Evolutionary conservation across 1,140 invertebrate species (phyloP).

Genomic region (Patella vulgata): DNA sequence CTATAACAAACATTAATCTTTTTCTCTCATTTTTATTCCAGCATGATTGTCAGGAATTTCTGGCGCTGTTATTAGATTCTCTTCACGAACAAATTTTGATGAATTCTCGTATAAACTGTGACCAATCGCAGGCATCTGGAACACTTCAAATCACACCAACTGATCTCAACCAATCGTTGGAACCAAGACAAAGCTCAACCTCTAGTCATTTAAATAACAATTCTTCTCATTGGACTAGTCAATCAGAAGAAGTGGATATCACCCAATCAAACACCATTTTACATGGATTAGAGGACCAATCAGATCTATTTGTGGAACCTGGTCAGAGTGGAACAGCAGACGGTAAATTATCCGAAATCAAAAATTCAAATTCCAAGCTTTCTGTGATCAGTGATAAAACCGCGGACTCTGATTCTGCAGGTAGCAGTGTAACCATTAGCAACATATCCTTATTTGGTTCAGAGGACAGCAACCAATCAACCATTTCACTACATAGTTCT

Average conservation of each 20-base stretch:
- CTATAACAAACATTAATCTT: not conserved
- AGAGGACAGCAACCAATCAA: slow-evolving; percentile 56
- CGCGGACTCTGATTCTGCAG: slow-evolving; percentile 3
- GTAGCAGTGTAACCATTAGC: slow-evolving; percentile 7
- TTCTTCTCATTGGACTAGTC: too few species aligned
- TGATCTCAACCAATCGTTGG: slow-evolving; percentile 22
- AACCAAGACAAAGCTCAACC: not conserved
- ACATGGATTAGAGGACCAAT: not conserved
- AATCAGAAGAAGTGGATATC: too few species aligned
- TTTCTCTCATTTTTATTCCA: slow-evolving; percentile 53
- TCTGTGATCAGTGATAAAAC: not conserved
- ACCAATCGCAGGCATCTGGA: slow-evolving; percentile 22
- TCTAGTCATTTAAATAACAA: too few species aligned
- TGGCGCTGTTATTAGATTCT: slow-evolving; percentile 75
- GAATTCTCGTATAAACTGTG: slow-evolving; percentile 55
- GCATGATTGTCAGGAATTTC: slow-evolving; percentile 82
- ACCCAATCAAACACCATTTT: slow-evolving; percentile 4
- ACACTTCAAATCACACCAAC: slow-evolving; percentile 21
- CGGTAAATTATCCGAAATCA: not conserved
- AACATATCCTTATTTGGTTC: slow-evolving; percentile 22
- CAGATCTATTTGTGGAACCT: slow-evolving; percentile 55
- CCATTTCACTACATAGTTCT: slow-evolving; percentile 44
- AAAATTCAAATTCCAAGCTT: not conserved
- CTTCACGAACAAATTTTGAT: slow-evolving; percentile 74
- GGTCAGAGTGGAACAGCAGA: too few species aligned